A percentile compares a stretch with the other conserved stretches of the same genome.
Evolutionary conservation across 2,888 invertebrate species (phyloP).

Genomic region (Luperina testacea): DNA sequence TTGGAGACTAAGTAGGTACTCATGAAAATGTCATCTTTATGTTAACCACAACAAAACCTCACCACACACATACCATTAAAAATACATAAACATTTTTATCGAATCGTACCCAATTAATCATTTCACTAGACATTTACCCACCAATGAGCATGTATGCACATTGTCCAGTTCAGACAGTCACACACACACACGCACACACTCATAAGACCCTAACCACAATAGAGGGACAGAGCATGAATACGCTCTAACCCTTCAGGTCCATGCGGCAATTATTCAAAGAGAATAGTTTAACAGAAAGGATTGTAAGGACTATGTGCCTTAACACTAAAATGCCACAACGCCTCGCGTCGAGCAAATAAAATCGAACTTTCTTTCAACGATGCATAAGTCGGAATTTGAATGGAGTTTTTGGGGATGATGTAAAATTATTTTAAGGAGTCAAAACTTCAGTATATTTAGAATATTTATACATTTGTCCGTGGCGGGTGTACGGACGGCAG

Average conservation of each 20-base stretch:
- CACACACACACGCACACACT: slow-evolving; percentile 46
- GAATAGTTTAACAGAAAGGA: slow-evolving; percentile 91
- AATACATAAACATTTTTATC: slow-evolving; percentile 63
- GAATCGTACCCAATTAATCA: slow-evolving; percentile 68
- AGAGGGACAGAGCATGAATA: slow-evolving; percentile 87
- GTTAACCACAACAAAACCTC: slow-evolving; percentile 25
- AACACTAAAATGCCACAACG: slow-evolving; percentile 65
- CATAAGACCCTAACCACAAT: slow-evolving; percentile 81
- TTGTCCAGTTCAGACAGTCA: slow-evolving; percentile 73
- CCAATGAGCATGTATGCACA: slow-evolving; percentile 68
- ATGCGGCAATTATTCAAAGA: slow-evolving; percentile 91
- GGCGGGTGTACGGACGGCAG: slow-evolving; percentile 77
- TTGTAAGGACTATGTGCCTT: slow-evolving; percentile 80
- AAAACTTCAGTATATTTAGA: slow-evolving; percentile 88
- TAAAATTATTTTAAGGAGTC: slow-evolving; percentile 54
- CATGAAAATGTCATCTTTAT: background rate
- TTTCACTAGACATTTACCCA: slow-evolving; percentile 66
- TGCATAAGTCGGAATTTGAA: slow-evolving; percentile 58
- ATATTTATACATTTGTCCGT: slow-evolving; percentile 88
- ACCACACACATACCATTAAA: slow-evolving; percentile 41
- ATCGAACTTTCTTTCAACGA: slow-evolving; percentile 40
- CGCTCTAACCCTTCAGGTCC: slow-evolving; percentile 89
- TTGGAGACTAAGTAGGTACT: background rate
- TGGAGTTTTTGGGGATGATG: slow-evolving; percentile 21
- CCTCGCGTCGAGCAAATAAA: slow-evolving; percentile 31